A percentile compares a stretch with the other conserved stretches of the same genome.
These are phyloP conservation scores for Aphodius sticticus DNA, from an alignment of 2,888 invertebrate species.

Conservation along the genomic window DNA sequence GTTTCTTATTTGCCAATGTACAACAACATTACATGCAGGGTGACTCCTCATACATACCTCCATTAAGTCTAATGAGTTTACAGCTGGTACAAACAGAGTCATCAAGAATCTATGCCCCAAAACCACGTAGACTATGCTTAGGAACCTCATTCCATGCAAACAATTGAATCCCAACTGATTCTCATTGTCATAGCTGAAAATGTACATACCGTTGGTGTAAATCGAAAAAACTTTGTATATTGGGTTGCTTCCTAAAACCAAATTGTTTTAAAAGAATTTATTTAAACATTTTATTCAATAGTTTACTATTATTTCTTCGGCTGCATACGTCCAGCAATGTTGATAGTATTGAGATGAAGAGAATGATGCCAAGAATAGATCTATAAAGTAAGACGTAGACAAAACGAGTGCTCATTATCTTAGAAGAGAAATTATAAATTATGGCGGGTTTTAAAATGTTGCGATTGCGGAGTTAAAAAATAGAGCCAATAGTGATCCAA, in stretches of 20 bases:
- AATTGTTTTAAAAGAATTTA: not conserved
- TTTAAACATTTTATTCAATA: not conserved
- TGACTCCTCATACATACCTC: conserved; percentile 51
- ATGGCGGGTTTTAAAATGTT: too few relatives aligned
- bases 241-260: conserved; percentile 27
- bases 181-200: conserved; percentile 40
- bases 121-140: conserved; percentile 62
- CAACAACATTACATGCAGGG: too few relatives aligned
- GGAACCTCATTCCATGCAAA: conserved; percentile 63
- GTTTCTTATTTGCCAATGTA: too few relatives aligned
- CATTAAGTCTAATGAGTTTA: conserved; percentile 55
- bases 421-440: too few relatives aligned
- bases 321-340: conserved; percentile 10
- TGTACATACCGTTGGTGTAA: conserved; percentile 44
- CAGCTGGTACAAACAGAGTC: conserved; percentile 51
- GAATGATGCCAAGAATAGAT: not conserved
- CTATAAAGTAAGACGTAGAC: not conserved
- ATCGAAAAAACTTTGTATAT: conserved; percentile 44
- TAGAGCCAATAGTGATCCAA: too few relatives aligned
- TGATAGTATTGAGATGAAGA: conserved; percentile 12
- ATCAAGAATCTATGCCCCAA: conserved; percentile 60
- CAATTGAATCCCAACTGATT: conserved; percentile 46
- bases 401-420: too few relatives aligned
- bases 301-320: not conserved
- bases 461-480: too few relatives aligned